A percentile compares a stretch with the other conserved stretches of the same genome.
These are phyloP conservation scores for Eclectus roratus DNA, from an alignment of 2,113 vertebrate genomes.

Conservation along the genomic window DNA sequence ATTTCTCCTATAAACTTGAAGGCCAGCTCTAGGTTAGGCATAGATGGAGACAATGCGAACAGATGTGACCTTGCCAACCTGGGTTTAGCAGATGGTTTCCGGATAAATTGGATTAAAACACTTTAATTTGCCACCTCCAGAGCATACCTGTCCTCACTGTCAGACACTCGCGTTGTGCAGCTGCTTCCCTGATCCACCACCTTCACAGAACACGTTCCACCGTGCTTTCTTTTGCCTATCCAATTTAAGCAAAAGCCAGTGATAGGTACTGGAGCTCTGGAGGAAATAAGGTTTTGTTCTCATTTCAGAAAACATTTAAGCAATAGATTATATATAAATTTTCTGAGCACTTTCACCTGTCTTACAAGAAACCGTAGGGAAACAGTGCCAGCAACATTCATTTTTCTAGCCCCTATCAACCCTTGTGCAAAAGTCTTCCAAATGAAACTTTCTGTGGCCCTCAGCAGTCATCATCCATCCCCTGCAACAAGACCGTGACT, in stretches of 20 bases:
- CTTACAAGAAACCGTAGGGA: neutral
- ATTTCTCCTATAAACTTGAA: neutral
- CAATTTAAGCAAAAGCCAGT: neutral
- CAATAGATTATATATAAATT: neutral
- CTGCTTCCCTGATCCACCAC: neutral
- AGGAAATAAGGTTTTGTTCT: neutral
- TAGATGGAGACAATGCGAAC: neutral
- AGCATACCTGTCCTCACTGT: neutral
- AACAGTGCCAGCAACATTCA: neutral
- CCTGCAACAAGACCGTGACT: neutral
- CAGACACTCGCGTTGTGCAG: neutral
- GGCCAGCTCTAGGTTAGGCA: neutral
- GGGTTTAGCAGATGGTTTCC: conserved; percentile 21
- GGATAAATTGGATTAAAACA: conserved; percentile 45
- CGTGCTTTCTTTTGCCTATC: neutral
- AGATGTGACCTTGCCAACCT: neutral
- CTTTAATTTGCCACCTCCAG: conserved; percentile 36
- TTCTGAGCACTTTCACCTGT: neutral
- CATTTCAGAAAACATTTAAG: neutral
- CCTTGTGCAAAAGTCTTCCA: neutral
- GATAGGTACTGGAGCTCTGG: neutral
- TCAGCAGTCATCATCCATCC: neutral
- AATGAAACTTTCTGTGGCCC: neutral
- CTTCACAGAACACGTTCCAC: neutral
- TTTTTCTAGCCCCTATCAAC: neutral